Conservation (phyloP, 2,797 vertebrate genomes). For the Luscinia luscinia region DNA sequence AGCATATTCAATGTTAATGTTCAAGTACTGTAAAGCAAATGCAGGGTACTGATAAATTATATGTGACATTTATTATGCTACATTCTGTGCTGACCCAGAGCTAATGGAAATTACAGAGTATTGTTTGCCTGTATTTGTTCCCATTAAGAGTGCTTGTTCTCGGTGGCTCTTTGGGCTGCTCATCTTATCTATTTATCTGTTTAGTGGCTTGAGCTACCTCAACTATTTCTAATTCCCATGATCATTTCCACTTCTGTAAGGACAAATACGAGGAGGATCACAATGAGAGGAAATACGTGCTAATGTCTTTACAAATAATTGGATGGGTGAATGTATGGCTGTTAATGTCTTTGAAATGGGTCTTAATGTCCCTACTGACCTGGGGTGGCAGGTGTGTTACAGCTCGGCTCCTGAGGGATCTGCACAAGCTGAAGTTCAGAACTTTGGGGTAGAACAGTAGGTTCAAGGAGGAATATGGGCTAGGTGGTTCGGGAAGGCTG, state of each 20-base stretch:
- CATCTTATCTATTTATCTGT: background rate
- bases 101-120: slow-evolving; percentile 4
- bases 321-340: background rate
- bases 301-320: background rate
- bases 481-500: fast-evolving
- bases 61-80: slow-evolving; percentile 20
- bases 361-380: background rate
- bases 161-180: background rate
- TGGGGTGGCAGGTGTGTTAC: background rate
- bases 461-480: background rate
- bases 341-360: background rate
- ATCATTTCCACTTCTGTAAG: background rate
- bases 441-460: background rate
- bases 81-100: background rate
- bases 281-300: background rate
- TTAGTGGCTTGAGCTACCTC: background rate
- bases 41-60: background rate
- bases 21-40: background rate
- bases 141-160: background rate
- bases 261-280: background rate
- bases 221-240: background rate
- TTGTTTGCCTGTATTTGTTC: background rate
- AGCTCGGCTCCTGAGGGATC: background rate
- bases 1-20: background rate
- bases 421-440: background rate